These are phyloP conservation scores for Vultur gryphus DNA, from an alignment of 2,797 vertebrate species.

Conservation along the genomic window DNA sequence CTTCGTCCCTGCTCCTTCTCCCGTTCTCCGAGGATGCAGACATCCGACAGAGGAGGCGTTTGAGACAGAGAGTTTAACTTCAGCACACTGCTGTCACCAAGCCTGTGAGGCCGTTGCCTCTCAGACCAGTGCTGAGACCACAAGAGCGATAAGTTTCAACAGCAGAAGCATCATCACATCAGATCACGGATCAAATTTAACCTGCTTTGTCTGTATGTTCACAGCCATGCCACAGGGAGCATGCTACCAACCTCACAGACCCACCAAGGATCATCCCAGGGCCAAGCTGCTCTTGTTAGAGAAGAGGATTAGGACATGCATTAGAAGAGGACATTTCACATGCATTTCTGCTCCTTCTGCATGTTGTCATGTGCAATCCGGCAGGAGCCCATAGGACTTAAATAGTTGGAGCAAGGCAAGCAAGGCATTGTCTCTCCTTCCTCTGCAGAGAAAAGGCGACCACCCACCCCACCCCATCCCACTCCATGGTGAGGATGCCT, in stretches of 20 bases:
- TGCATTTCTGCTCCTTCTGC: background rate
- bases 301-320: no score
- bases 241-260: background rate
- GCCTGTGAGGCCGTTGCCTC: background rate
- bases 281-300: background rate
- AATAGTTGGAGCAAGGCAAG: background rate
- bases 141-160: background rate
- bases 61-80: background rate
- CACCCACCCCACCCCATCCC: background rate
- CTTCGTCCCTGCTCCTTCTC: background rate
- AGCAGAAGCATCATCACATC: background rate
- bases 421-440: background rate
- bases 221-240: background rate
- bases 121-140: background rate
- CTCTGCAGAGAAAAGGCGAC: background rate
- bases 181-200: background rate
- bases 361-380: accelerated
- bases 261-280: background rate
- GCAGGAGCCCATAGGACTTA: background rate
- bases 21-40: background rate
- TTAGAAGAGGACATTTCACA: background rate
- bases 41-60: background rate
- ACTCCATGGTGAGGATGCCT: background rate
- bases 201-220: background rate
- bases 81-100: background rate